A percentile compares a stretch with the other conserved stretches of the same genome.
These are phyloP conservation scores for Rhincodon typus DNA, from an alignment of 2,797 vertebrate species.

Conservation along the genomic window DNA sequence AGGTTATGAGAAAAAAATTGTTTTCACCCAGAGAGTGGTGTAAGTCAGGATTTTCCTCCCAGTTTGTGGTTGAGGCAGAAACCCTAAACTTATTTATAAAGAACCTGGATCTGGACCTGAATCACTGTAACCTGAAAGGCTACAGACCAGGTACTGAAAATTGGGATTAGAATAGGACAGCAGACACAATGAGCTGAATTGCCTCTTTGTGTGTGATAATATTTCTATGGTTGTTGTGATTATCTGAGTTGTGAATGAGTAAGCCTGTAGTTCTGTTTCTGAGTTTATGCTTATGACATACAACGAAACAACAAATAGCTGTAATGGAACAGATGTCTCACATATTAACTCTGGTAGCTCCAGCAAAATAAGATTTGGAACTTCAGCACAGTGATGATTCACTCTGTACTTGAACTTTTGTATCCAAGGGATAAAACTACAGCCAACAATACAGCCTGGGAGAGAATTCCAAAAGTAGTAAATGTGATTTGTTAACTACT, in stretches of 20 bases:
- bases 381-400: not conserved
- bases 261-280: not conserved
- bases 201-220: not conserved
- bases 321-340: not conserved
- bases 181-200: no score
- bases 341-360: not conserved
- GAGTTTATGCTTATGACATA: not conserved
- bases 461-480: not conserved
- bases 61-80: no score
- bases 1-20: no score
- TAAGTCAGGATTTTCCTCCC: no score
- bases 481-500: constrained; percentile 18
- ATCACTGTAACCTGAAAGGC: no score
- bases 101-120: no score
- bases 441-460: not conserved
- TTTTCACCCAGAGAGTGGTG: no score
- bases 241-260: not conserved
- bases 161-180: no score
- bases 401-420: not conserved
- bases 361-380: not conserved
- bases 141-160: no score
- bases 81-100: no score
- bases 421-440: not conserved
- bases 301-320: not conserved
- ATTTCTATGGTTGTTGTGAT: not conserved